Evolutionary conservation across 2,797 vertebrate species (phyloP).

Genomic region (Limosa lapponica): DNA sequence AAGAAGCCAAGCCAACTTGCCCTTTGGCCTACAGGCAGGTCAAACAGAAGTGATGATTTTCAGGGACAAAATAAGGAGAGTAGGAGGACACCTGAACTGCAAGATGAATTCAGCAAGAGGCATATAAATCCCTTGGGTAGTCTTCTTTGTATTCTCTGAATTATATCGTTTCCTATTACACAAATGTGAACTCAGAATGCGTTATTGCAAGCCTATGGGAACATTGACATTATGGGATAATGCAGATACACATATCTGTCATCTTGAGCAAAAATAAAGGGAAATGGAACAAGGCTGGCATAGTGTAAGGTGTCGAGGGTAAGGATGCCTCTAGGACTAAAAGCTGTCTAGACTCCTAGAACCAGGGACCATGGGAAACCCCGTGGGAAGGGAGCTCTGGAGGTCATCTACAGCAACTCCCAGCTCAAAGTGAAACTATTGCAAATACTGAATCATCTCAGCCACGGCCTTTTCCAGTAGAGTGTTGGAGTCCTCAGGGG

Average conservation of each 20-base stretch:
- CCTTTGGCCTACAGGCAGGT: background rate
- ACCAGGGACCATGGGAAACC: background rate
- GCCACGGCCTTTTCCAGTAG: background rate
- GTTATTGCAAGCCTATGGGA: background rate
- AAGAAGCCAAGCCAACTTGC: background rate
- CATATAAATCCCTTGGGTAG: background rate
- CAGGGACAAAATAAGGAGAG: background rate
- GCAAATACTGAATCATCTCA: background rate
- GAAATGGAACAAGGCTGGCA: background rate
- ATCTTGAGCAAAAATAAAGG: background rate
- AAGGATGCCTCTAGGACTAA: background rate
- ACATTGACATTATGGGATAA: background rate
- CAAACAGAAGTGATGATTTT: background rate
- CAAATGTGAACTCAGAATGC: background rate
- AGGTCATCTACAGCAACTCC: background rate
- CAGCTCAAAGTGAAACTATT: background rate
- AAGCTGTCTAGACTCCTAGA: background rate
- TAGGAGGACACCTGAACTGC: background rate
- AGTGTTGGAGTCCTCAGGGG: background rate
- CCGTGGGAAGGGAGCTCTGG: background rate
- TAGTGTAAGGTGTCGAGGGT: background rate
- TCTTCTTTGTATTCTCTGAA: background rate
- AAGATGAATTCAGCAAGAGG: background rate
- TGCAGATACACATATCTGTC: accelerated
- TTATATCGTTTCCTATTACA: background rate